Evolutionary conservation across 2,888 invertebrate species (phyloP).

Genomic region (Caenorhabditis imperialis): DNA sequence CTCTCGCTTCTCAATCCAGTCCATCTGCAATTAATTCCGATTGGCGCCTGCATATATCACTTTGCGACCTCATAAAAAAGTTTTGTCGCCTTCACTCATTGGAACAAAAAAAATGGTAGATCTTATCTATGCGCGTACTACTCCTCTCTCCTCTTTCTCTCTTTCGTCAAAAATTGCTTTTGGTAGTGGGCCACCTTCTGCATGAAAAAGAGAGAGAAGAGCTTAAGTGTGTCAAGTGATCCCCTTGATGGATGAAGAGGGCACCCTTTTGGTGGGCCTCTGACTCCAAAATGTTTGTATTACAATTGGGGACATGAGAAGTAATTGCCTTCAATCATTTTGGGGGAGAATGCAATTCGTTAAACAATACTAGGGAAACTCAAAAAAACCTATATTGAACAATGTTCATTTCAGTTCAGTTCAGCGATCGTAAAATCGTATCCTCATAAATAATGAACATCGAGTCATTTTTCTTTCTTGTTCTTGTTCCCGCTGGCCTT

Average conservation of each 20-base stretch:
- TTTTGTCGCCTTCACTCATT: conserved; percentile 7
- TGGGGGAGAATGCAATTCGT: too few species aligned
- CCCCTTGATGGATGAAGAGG: conserved; percentile 45
- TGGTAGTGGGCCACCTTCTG: conserved; percentile 19
- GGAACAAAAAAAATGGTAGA: conserved; percentile 15
- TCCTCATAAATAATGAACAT: too few species aligned
- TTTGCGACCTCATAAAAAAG: conserved; percentile 47
- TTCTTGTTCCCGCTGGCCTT: too few species aligned
- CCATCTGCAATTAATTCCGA: conserved; percentile 50
- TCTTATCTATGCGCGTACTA: conserved; percentile 27
- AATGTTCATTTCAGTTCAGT: too few species aligned
- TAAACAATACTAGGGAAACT: too few species aligned
- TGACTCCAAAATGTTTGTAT: conserved; percentile 49
- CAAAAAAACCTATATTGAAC: too few species aligned
- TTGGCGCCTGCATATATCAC: conserved; percentile 42
- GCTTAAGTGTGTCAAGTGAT: conserved; percentile 52
- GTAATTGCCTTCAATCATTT: too few species aligned
- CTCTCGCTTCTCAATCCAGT: conserved; percentile 45
- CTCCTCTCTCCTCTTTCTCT: too few species aligned
- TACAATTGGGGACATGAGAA: too few species aligned
- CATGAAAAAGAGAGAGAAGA: conserved; percentile 13
- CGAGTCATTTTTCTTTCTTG: too few species aligned
- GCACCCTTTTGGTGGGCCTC: conserved; percentile 10
- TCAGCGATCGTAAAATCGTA: too few species aligned
- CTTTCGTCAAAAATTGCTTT: conserved; percentile 4